phyloP scores from a whole-genome alignment of 2,888 invertebrate genomes.

The Tetranychus truncatus region DNA sequence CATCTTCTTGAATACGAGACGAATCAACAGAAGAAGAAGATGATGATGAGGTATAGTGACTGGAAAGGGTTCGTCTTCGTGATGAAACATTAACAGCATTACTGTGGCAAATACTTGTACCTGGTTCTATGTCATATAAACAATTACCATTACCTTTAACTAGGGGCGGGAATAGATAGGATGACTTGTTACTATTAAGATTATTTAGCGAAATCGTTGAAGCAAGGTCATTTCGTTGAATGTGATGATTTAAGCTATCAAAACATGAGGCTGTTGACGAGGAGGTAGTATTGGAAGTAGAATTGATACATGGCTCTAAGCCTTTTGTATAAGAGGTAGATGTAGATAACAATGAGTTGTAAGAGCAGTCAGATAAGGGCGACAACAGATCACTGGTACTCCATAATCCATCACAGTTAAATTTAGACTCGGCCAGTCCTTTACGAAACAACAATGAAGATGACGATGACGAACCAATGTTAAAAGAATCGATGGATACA shows the following conservation, averaged over 20 bases:
- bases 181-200: background rate
- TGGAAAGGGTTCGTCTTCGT: background rate
- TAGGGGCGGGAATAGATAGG: background rate
- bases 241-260: background rate
- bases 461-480: background rate
- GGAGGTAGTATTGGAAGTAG: background rate
- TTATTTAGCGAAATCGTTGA: background rate
- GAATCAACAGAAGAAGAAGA: background rate
- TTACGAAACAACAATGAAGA: background rate
- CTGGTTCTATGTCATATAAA: background rate
- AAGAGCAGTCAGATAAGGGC: slow-evolving; percentile 8
- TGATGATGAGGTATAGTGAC: background rate
- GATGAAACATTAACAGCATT: background rate
- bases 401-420: background rate
- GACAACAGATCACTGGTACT: background rate
- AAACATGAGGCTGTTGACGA: background rate
- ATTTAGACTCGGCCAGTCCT: background rate
- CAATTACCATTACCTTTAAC: background rate
- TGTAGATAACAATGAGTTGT: background rate
- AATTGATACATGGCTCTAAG: background rate
- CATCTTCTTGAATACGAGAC: slow-evolving; percentile 6
- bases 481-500: background rate
- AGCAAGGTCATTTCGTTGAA: slow-evolving; percentile 2
- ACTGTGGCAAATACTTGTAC: background rate
- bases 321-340: background rate